Conservation (phyloP, 2,888 invertebrate species). For the Timema podura region DNA sequence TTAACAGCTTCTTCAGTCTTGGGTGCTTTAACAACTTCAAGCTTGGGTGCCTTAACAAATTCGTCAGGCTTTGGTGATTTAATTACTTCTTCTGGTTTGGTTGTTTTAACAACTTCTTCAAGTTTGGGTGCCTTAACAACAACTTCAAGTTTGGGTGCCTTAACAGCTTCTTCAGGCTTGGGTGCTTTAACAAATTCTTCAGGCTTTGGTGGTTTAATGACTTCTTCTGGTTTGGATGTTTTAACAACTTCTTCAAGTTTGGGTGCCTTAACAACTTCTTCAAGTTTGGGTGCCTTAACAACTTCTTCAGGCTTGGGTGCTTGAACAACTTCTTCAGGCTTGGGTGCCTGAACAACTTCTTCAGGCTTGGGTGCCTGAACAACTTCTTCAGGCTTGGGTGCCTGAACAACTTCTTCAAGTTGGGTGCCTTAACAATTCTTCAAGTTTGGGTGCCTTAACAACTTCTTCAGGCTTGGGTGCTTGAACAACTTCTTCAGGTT, state of each 20-base stretch:
- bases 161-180: too few species aligned
- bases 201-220: not conserved
- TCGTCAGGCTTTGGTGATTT: slow-evolving; percentile 19
- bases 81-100: slow-evolving; percentile 25
- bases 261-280: not conserved
- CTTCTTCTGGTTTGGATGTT: not conserved
- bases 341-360: too few species aligned
- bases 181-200: not conserved
- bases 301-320: too few species aligned
- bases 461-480: not conserved
- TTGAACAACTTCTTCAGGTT: not conserved
- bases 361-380: too few species aligned
- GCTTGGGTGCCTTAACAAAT: slow-evolving; percentile 12
- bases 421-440: not conserved
- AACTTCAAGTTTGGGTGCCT: too few species aligned
- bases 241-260: not conserved
- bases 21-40: not conserved
- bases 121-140: not conserved
- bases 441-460: not conserved
- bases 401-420: not conserved
- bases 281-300: too few species aligned
- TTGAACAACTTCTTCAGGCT: slow-evolving; percentile 1
- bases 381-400: not conserved
- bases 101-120: not conserved
- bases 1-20: not conserved